Conservation (phyloP, 2,888 invertebrate species). For the Elegia similella region DNA sequence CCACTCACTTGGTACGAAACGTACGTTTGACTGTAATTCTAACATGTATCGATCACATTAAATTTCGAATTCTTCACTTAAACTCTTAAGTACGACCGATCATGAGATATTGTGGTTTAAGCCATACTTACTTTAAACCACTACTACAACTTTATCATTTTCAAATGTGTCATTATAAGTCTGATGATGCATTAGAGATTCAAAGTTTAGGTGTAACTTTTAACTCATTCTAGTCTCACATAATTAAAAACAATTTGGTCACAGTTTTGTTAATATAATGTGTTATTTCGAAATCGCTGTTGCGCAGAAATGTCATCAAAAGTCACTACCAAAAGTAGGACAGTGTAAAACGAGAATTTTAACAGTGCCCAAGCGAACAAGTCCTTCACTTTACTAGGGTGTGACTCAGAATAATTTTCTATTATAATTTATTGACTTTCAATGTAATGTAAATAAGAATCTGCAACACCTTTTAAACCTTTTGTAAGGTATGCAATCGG, state of each 20-base stretch:
- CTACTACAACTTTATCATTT: background rate
- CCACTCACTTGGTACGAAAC: slow-evolving; percentile 72
- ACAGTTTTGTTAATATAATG: slow-evolving; percentile 15
- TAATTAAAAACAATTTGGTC: background rate
- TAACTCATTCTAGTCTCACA: too few species aligned
- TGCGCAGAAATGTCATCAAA: slow-evolving; percentile 23
- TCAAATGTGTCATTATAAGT: background rate
- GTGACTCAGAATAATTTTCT: background rate
- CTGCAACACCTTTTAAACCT: too few species aligned
- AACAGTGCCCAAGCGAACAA: slow-evolving; percentile 12
- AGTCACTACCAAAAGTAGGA: slow-evolving; percentile 21
- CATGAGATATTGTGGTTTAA: background rate
- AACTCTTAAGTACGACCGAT: background rate
- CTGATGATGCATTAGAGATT: too few species aligned
- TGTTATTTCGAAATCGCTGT: slow-evolving; percentile 20
- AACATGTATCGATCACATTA: slow-evolving; percentile 49
- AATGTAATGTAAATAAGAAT: too few species aligned
- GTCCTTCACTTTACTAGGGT: background rate
- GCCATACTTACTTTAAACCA: background rate
- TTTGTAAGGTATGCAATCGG: too few species aligned
- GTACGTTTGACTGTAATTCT: slow-evolving; percentile 53
- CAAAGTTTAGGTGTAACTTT: too few species aligned
- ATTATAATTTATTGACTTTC: too few species aligned
- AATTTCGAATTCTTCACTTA: slow-evolving; percentile 25
- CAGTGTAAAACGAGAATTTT: slow-evolving; percentile 17